Base-by-base conservation (phyloP, 2,797 vertebrate genomes). In the Otolemur crassicaudatus region DNA sequence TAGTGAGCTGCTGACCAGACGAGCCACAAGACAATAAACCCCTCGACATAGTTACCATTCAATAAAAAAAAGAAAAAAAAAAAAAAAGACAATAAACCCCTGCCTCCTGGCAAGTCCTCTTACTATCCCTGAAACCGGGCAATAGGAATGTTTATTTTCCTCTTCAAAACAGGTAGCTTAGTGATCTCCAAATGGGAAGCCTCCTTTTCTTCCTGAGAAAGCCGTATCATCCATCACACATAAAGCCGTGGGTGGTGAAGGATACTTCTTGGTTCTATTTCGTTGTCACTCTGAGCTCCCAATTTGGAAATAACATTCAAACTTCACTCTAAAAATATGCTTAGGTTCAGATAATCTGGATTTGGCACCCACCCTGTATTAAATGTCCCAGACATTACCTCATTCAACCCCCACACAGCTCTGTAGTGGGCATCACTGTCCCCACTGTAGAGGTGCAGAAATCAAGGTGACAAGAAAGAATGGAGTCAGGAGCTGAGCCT, bases 221-320 rank as follows among this genome's bases (percentile, higher is more conserved):
- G 70, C 87, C 9, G 0, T 37, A 34, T 58, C 5, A 19, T 3
- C 76, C 22, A 14, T n/a, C 86, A 7, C 25, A 43, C 29, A 20
- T 11, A 25, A 40, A 81, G 72, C 53, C 34, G 63, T 43, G 43
- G 61, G 75, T 22, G 22, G 12, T 27, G 43, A 60, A 83, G 90
- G 73, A 67, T 27, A 82, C 61, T 81, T 73, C 85, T 94, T 85
- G 58, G 69, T 91, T 95, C 87, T 84, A 25, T n/a, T 73, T 67
- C 37, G 40, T n/a, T 60, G 69, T 85, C 91, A 94, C 13, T 79
- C 79, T 86, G 87, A 70, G 65, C 46, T 90, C 93, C 97, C 31
- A 29, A 23, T 86, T 82, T 94, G 90, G 91, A 97, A 90, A 91
- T 27, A 85, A 87, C n/a, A 75, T 34, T 95, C 40, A 84, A 95